A percentile compares a stretch with the other conserved stretches of the same genome.
Evolutionary conservation across 92 coral and sea anemone species (phyloP).

Genomic region (Palythoa caribaeorum): DNA sequence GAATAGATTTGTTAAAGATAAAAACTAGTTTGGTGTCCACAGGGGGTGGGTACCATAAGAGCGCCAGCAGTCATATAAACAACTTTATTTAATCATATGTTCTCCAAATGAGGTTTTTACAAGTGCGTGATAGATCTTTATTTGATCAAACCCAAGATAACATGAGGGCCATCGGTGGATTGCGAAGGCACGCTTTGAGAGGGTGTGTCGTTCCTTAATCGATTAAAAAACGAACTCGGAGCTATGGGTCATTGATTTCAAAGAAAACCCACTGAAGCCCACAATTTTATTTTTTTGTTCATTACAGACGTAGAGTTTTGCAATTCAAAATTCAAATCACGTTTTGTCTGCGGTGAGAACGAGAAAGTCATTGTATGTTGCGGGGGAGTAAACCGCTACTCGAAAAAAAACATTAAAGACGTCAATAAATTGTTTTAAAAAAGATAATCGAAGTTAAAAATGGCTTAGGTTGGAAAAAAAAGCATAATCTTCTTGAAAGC

Average conservation of each 20-base stretch:
- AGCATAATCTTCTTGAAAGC: neutral
- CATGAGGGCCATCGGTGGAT: neutral
- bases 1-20: neutral
- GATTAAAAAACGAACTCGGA: conserved; percentile 31
- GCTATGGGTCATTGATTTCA: conserved; percentile 43
- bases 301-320: conserved; percentile 22
- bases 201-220: conserved; percentile 16
- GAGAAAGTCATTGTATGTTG: neutral
- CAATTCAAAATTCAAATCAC: conserved; percentile 38
- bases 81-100: neutral
- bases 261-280: conserved; percentile 3
- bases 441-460: neutral
- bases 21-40: neutral
- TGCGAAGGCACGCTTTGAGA: neutral
- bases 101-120: neutral
- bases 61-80: neutral
- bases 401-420: neutral
- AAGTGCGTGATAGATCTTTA: neutral
- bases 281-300: neutral
- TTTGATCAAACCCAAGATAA: neutral
- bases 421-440: neutral
- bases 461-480: neutral
- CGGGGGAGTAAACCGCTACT: conserved; percentile 8
- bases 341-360: neutral
- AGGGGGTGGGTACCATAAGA: neutral